phyloP scores from a whole-genome alignment of 2,888 invertebrate genomes.

The Glaucopsyche alexis region DNA sequence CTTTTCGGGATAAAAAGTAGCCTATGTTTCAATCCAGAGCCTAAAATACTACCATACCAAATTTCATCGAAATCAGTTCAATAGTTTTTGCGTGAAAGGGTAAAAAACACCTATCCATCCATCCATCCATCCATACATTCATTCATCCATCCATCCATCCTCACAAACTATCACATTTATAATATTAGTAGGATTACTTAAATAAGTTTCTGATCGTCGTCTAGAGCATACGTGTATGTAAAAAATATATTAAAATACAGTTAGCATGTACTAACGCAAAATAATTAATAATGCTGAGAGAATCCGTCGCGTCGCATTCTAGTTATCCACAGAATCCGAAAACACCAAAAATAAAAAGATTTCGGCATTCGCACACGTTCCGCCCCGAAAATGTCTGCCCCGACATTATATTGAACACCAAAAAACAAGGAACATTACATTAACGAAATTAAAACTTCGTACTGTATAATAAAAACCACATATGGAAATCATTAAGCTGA shows the following conservation, averaged over 20 bases:
- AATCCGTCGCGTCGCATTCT: slow-evolving; percentile 5
- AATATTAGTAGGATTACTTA: too few relatives aligned
- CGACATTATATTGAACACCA: not conserved
- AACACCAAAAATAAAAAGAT: slow-evolving; percentile 3
- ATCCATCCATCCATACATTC: too few relatives aligned
- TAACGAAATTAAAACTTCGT: slow-evolving; percentile 22
- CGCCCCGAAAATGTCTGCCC: not conserved
- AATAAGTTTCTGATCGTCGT: too few relatives aligned
- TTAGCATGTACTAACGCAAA: slow-evolving; percentile 23
- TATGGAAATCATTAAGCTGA: not conserved
- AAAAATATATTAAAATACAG: not conserved
- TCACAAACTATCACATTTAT: too few relatives aligned
- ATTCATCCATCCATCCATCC: too few relatives aligned
- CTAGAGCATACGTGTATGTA: too few relatives aligned
- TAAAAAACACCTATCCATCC: too few relatives aligned
- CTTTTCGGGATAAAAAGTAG: too few relatives aligned
- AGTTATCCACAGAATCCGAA: not conserved
- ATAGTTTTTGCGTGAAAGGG: too few relatives aligned
- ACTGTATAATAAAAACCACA: slow-evolving; percentile 2
- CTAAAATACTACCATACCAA: too few relatives aligned
- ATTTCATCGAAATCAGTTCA: too few relatives aligned
- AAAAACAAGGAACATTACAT: slow-evolving; percentile 13
- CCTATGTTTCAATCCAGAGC: too few relatives aligned
- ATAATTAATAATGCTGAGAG: not conserved
- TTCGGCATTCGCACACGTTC: not conserved